phyloP scores from a whole-genome alignment of 2,797 vertebrate species.

The Thalassophryne amazonica region DNA sequence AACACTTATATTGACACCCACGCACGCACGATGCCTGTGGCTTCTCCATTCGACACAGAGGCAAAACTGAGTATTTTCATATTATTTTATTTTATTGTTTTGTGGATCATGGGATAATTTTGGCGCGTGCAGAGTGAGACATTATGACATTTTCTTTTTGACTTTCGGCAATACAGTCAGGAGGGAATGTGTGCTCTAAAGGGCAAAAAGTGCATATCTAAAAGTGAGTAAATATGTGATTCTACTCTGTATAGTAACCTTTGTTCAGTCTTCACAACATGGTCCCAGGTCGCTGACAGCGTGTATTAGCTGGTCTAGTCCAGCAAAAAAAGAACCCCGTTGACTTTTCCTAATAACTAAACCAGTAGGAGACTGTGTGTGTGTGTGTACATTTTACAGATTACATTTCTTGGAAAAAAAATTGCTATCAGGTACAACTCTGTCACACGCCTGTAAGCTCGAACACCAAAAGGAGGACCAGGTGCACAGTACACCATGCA shows the following conservation, averaged over 20 bases:
- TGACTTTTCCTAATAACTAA: conserved; percentile 44
- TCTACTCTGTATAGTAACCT: conserved; percentile 5
- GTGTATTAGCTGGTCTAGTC: conserved; percentile 12
- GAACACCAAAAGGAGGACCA: conserved; percentile 11
- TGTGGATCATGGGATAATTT: no score
- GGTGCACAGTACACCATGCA: not conserved
- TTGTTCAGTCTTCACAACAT: conserved; percentile 26
- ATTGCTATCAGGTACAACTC: not conserved
- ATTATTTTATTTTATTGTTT: no score
- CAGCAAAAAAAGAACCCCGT: conserved; percentile 29
- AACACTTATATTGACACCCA: no score
- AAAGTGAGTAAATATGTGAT: conserved; percentile 1
- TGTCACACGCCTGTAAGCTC: conserved; percentile 1
- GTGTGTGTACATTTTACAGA: conserved; percentile 9
- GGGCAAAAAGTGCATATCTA: not conserved
- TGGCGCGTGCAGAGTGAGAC: no score
- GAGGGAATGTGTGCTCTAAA: not conserved
- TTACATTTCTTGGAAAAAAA: conserved; percentile 5
- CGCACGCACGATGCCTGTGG: no score
- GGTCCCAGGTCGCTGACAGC: conserved; percentile 12
- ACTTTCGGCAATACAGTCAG: not conserved
- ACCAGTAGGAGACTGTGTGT: conserved; percentile 33
- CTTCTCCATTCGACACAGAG: no score
- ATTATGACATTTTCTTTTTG: not conserved
- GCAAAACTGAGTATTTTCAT: no score